Evolutionary conservation across 2,888 invertebrate genomes (phyloP).

Genomic region (Eudasyphora cyanicolor): DNA sequence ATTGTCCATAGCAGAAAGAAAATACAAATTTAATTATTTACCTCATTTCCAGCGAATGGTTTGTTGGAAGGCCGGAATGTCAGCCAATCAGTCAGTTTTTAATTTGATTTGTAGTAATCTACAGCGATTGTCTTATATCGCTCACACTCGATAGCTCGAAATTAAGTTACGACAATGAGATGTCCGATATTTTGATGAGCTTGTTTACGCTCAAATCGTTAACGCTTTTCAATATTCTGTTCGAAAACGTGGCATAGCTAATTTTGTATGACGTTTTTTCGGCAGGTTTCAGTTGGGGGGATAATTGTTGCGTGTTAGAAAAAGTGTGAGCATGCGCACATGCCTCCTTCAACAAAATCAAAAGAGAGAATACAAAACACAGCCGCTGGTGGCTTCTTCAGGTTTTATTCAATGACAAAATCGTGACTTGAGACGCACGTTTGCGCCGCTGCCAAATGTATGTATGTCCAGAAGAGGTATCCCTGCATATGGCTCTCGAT

Average conservation of each 20-base stretch:
- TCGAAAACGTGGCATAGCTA: constrained; percentile 55
- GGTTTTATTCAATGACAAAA: constrained; percentile 26
- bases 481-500: too few relatives aligned
- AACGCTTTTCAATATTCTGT: constrained; percentile 27
- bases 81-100: constrained; percentile 3
- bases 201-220: constrained; percentile 30
- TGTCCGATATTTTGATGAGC: constrained; percentile 33
- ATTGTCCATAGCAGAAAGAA: background rate
- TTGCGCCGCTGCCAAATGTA: background rate
- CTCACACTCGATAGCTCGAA: too few relatives aligned
- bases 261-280: constrained; percentile 58
- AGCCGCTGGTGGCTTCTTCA: constrained; percentile 6
- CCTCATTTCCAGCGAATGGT: background rate
- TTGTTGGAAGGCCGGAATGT: constrained; percentile 10
- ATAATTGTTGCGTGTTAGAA: constrained; percentile 51
- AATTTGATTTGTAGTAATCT: background rate
- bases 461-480: too few relatives aligned
- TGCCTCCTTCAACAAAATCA: constrained; percentile 25
- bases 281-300: background rate
- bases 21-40: background rate
- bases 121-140: background rate
- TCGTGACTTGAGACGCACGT: constrained; percentile 62
- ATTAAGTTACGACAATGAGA: constrained; percentile 40
- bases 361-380: constrained; percentile 32
- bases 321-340: constrained; percentile 38